phyloP scores from a whole-genome alignment of 2,888 invertebrate species.

The Calliphora vomitoria region DNA sequence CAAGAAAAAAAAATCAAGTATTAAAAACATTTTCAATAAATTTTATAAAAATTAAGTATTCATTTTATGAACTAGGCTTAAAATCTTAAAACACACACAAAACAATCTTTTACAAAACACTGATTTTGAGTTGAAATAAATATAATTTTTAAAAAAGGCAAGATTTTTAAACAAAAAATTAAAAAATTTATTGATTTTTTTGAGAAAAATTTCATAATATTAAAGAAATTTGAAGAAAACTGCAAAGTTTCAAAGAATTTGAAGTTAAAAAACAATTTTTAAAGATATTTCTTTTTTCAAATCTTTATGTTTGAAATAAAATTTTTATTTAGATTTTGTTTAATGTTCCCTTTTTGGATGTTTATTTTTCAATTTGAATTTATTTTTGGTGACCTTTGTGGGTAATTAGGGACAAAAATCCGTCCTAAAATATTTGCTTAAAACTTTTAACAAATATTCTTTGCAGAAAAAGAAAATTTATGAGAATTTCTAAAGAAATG shows the following conservation, averaged over 20 bases:
- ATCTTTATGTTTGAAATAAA: no score
- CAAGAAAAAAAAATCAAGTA: constrained; percentile 49
- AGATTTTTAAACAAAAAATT: neutral
- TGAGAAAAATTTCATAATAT: neutral
- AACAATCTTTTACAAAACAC: neutral
- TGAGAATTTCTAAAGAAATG: no score
- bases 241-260: no score
- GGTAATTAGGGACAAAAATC: constrained; percentile 28
- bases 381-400: neutral
- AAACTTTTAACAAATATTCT: neutral
- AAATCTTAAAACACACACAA: constrained; percentile 26
- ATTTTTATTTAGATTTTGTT: no score
- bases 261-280: no score
- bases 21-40: constrained; percentile 51
- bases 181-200: neutral
- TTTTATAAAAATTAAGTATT: constrained; percentile 50
- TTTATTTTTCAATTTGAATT: no score
- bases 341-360: no score
- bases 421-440: constrained; percentile 25
- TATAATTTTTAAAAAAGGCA: constrained; percentile 17
- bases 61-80: constrained; percentile 46
- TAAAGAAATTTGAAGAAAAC: no score
- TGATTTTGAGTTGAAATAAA: neutral
- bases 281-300: no score
- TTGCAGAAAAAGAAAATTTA: no score